Percentiles rank a stretch among this genome's conserved stretches.
These are phyloP conservation scores for Ectropis grisescens DNA, from an alignment of 1,140 invertebrate species.

Conservation along the genomic window DNA sequence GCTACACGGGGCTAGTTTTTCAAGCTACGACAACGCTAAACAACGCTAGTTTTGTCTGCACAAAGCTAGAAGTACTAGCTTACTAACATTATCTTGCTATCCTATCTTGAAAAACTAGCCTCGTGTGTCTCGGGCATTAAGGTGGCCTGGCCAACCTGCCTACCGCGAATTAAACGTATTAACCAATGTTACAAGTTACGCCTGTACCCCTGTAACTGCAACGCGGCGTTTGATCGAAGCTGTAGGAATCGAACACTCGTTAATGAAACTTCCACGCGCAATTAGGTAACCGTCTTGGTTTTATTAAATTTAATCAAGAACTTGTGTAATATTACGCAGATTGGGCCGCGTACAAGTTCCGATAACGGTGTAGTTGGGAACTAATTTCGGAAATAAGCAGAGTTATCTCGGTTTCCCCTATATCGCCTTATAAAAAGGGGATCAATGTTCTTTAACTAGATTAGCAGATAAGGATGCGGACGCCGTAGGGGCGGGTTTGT, in stretches of 20 bases:
- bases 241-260: conserved; percentile 60
- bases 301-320: conserved; percentile 71
- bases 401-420: conserved; percentile 48
- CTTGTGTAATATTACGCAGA: conserved; percentile 69
- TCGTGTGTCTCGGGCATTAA: too few relatives aligned
- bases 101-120: too few relatives aligned
- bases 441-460: conserved; percentile 38
- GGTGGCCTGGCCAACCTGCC: too few relatives aligned
- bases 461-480: conserved; percentile 16
- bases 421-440: conserved; percentile 48
- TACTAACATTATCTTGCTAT: too few relatives aligned
- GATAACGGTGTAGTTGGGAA: conserved; percentile 61
- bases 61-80: too few relatives aligned
- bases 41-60: too few relatives aligned
- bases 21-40: too few relatives aligned
- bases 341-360: conserved; percentile 66
- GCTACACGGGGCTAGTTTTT: too few relatives aligned
- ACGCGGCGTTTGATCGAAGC: conserved; percentile 23
- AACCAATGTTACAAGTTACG: too few relatives aligned
- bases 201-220: too few relatives aligned
- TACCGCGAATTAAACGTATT: too few relatives aligned
- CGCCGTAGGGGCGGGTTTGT: conserved; percentile 6
- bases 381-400: conserved; percentile 62
- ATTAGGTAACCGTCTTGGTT: conserved; percentile 67
- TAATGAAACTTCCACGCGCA: conserved; percentile 61